phyloP scores from a whole-genome alignment of 2,113 vertebrate species.

The Pluvianellus socialis region DNA sequence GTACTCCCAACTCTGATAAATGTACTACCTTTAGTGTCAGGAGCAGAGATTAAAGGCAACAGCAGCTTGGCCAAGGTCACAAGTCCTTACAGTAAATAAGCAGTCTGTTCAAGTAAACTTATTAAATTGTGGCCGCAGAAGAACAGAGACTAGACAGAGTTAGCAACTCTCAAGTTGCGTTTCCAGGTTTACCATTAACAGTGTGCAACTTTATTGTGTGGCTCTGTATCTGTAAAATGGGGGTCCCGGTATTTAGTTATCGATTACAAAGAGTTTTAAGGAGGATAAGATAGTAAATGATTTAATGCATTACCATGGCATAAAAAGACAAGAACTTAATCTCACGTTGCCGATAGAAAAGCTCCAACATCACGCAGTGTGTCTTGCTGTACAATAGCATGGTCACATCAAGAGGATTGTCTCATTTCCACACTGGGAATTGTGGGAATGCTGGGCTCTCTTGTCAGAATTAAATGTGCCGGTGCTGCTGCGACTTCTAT shows the following conservation, averaged over 20 bases:
- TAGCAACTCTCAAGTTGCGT: background rate
- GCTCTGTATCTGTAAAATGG: background rate
- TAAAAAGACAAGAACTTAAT: background rate
- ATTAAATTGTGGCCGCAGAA: background rate
- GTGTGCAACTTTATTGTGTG: background rate
- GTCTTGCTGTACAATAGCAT: background rate
- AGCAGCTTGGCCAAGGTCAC: background rate
- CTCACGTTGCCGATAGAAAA: background rate
- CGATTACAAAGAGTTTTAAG: background rate
- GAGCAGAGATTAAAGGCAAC: background rate
- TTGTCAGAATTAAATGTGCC: background rate
- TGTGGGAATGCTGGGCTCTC: background rate
- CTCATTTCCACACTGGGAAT: background rate
- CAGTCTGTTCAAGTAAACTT: conserved; percentile 2
- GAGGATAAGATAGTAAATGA: background rate
- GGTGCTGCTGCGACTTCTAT: background rate
- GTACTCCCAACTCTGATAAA: background rate
- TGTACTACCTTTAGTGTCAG: background rate
- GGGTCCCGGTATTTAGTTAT: background rate
- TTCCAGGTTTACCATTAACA: background rate
- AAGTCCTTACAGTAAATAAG: conserved; percentile 13
- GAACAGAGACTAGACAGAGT: background rate
- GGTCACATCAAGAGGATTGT: background rate
- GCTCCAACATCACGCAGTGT: background rate
- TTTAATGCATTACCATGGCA: background rate